Evolutionary conservation across 2,113 vertebrate species (phyloP).

Genomic region (Rousettus leschenaultii): DNA sequence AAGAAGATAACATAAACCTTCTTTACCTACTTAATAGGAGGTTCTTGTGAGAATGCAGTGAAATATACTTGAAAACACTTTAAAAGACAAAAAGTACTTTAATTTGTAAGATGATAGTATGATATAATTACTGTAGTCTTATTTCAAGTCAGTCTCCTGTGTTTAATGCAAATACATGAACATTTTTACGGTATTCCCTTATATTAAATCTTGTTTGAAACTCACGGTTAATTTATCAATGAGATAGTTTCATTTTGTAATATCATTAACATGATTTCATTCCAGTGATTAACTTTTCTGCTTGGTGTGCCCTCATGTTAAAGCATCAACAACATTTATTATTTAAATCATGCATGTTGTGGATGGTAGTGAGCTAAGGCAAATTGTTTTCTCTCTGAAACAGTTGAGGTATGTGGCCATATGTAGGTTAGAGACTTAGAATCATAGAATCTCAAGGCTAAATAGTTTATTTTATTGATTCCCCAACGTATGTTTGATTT

Average conservation of each 20-base stretch:
- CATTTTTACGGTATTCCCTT: neutral
- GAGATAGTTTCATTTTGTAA: neutral
- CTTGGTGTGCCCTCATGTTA: neutral
- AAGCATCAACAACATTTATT: neutral
- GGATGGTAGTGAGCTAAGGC: neutral
- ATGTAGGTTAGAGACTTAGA: neutral
- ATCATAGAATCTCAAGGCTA: neutral
- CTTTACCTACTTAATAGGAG: neutral
- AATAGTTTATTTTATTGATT: neutral
- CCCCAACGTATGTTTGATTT: neutral
- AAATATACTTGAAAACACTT: neutral
- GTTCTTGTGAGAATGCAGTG: neutral
- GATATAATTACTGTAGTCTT: neutral
- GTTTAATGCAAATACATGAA: neutral
- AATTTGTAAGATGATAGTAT: neutral
- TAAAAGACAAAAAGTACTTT: neutral
- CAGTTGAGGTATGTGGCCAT: neutral
- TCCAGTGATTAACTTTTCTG: neutral
- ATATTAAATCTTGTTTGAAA: neutral
- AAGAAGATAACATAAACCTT: neutral
- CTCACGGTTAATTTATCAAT: neutral
- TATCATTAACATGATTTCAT: neutral
- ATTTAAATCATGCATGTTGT: neutral
- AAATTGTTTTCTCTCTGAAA: neutral
- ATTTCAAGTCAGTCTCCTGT: neutral